A percentile compares a stretch with the other conserved stretches of the same genome.
Conservation (phyloP, 2,888 invertebrate species). For the Thumatha senex region DNA sequence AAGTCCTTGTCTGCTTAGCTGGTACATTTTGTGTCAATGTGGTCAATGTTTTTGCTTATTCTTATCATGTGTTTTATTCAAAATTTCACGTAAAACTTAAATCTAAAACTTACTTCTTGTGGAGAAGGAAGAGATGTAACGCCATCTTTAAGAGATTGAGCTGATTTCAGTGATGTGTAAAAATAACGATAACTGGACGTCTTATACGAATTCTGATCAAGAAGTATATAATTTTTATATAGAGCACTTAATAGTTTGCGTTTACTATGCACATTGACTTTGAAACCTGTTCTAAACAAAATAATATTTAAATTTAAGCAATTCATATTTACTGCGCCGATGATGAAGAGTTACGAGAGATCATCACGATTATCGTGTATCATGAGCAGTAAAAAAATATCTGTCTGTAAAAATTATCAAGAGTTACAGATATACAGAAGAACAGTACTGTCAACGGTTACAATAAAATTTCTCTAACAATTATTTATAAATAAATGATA, state of each 20-base stretch:
- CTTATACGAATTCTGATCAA: conserved; percentile 35
- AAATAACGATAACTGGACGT: conserved; percentile 41
- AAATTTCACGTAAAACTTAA: neutral
- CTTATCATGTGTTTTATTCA: too few species aligned
- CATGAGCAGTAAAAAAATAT: neutral
- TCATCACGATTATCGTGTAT: conserved; percentile 41
- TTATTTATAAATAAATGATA: neutral
- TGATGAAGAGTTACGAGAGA: conserved; percentile 24
- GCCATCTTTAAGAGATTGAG: conserved; percentile 57
- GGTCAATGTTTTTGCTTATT: too few species aligned
- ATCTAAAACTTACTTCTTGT: conserved; percentile 65
- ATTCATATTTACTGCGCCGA: conserved; percentile 60
- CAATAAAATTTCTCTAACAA: neutral
- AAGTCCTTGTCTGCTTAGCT: too few species aligned
- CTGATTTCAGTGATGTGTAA: conserved; percentile 39
- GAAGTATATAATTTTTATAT: conserved; percentile 36
- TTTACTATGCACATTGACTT: conserved; percentile 52
- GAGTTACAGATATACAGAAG: neutral
- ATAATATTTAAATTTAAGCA: conserved; percentile 55
- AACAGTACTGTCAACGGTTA: neutral
- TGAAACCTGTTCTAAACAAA: conserved; percentile 51
- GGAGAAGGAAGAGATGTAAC: conserved; percentile 62
- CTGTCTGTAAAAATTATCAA: too few species aligned
- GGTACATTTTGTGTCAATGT: too few species aligned
- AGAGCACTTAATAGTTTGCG: conserved; percentile 48